Evolutionary conservation across 2,888 invertebrate genomes (phyloP).

Genomic region (Cyaniris semiargus): DNA sequence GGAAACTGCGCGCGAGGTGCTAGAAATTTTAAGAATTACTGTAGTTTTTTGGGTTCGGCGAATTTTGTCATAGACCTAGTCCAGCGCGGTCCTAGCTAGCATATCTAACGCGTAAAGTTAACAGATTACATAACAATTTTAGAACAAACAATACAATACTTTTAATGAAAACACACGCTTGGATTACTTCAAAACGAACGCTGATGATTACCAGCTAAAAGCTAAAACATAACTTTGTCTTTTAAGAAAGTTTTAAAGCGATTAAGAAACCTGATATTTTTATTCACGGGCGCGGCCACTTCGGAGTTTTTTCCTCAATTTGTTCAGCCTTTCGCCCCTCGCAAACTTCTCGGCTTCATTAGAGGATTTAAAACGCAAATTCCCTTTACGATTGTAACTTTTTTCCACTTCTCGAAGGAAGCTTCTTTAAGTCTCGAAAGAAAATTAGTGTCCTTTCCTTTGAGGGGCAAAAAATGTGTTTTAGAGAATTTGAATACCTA

Average conservation of each 20-base stretch:
- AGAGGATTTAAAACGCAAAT: constrained; percentile 81
- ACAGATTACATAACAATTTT: too few species aligned
- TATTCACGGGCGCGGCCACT: constrained; percentile 35
- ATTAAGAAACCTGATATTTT: constrained; percentile 35
- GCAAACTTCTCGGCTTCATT: constrained; percentile 79
- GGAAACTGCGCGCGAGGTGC: too few species aligned
- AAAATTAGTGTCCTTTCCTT: constrained; percentile 78
- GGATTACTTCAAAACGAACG: background rate
- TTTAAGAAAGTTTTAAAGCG: constrained; percentile 27
- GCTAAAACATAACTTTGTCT: constrained; percentile 28
- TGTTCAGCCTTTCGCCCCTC: constrained; percentile 76
- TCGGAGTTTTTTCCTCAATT: constrained; percentile 69
- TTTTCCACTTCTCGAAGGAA: constrained; percentile 78
- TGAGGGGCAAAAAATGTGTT: constrained; percentile 69
- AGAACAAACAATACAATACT: too few species aligned
- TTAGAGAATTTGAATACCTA: constrained; percentile 65
- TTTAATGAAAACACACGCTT: background rate
- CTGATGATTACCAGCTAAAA: background rate
- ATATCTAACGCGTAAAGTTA: too few species aligned
- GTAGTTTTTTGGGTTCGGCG: too few species aligned
- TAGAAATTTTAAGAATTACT: too few species aligned
- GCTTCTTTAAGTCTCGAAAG: constrained; percentile 77
- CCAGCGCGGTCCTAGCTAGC: too few species aligned
- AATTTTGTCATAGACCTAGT: too few species aligned
- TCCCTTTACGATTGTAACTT: constrained; percentile 81